A percentile compares a stretch with the other conserved stretches of the same genome.
Evolutionary conservation across 2,888 invertebrate species (phyloP).

Genomic region (Tolmerus cingulatus): DNA sequence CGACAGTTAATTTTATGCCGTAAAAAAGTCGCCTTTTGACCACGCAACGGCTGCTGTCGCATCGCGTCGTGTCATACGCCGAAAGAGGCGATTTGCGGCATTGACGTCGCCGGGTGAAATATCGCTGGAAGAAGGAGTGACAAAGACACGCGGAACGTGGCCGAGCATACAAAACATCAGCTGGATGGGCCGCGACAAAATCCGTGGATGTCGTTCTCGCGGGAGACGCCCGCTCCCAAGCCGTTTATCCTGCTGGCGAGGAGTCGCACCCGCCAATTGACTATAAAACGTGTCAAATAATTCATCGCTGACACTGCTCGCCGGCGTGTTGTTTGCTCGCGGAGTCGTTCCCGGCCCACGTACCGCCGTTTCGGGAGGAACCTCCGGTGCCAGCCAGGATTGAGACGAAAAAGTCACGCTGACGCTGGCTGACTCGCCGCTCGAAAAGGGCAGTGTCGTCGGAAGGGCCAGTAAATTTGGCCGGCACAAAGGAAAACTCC

Average conservation of each 20-base stretch:
- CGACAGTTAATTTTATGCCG: constrained; percentile 1
- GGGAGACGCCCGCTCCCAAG: background rate
- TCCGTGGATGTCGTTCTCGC: background rate
- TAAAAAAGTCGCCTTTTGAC: background rate
- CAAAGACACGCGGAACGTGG: background rate
- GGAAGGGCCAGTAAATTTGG: constrained; percentile 11
- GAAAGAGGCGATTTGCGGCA: constrained; percentile 5
- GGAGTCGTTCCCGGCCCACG: constrained; percentile 6
- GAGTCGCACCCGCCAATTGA: constrained; percentile 19
- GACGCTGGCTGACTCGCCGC: background rate
- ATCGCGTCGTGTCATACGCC: constrained; percentile 17
- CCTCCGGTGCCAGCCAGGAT: background rate
- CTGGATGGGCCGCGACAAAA: background rate
- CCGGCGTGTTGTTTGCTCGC: background rate
- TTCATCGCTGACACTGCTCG: constrained; percentile 37
- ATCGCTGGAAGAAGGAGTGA: constrained; percentile 14
- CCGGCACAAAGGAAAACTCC: constrained; percentile 1
- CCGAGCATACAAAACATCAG: constrained; percentile 5
- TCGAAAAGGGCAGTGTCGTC: constrained; percentile 7
- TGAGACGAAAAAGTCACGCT: constrained; percentile 3
- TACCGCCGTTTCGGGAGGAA: constrained; percentile 5
- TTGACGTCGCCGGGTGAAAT: constrained; percentile 1
- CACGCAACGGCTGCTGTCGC: background rate
- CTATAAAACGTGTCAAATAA: constrained; percentile 40
- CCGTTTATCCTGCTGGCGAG: background rate